Evolutionary conservation across 2,113 vertebrate species (phyloP), one percentile per base, ranked within the genome.

Genomic region (Scophthalmus maximus): DNA sequence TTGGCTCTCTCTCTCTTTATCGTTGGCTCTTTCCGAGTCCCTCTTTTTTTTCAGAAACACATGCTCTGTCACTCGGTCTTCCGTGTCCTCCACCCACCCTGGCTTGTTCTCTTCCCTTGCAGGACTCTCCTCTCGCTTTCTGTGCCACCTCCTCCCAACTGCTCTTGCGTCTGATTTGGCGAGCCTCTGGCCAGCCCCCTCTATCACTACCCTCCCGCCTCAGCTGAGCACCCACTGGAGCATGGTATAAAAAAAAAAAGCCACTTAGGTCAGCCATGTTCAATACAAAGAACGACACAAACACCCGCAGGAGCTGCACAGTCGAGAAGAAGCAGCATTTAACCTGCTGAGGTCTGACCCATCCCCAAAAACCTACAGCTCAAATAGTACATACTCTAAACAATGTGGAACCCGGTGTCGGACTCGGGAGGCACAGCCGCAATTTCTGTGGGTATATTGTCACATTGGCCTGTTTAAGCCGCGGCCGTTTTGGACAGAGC

Each of bases 131-230:
- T 62, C 64, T 82, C 76, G 46, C 65, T 65, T 38, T 76, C 66
- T 49, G 58, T 72, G 30, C 34, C 27, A 61, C 76, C 83, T 79
- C 85, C 78, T 87, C 85, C 68, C 65, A 68, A 79, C 34, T 66
- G 70, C 66, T 68, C 79, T 78, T 70, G 81, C 79, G 79, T 91
- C 85, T 57, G 73, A 89, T 91, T 89, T 91, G 88, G 85, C 88
- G 86, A 90, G 88, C 88, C 86, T 81, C 89, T 83, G 82, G 55
- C 89, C 85, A 51, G 78, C 85, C 90, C 89, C 82, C 69, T 65
- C 57, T 56, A 38, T 78, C 71, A 55, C 87, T 83, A 84, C 46
- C 51, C 66, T 73, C 63, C 40, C 68, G 50, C 62, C 68, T 66
- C 82, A 87, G 78, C 83, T 71, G 78, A 86, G 76, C 72, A 84